Conservation (phyloP, 2,888 invertebrate species). For the Hemicrepidius hirtus region DNA sequence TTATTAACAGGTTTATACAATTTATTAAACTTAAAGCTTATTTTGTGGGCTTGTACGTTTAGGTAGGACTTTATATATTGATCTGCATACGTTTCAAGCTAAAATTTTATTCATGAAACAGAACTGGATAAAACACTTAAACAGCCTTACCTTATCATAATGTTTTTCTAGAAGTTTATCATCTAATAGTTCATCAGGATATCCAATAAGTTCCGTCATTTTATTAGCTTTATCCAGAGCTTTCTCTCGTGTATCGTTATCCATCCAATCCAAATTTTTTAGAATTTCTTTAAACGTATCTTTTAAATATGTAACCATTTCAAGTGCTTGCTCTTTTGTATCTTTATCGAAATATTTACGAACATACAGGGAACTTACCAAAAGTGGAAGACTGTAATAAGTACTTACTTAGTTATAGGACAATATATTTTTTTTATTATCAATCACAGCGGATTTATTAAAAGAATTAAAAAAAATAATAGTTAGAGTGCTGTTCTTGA, state of each 20-base stretch:
- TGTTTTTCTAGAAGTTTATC: conserved; percentile 53
- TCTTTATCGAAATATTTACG: conserved; percentile 71
- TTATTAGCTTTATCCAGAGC: conserved; percentile 55
- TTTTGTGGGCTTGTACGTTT: conserved; percentile 72
- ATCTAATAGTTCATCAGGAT: conserved; percentile 59
- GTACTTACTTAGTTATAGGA: no score
- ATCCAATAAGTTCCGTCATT: conserved; percentile 57
- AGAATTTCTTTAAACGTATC: conserved; percentile 54
- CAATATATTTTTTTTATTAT: no score
- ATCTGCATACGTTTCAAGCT: conserved; percentile 69
- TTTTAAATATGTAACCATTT: conserved; percentile 55
- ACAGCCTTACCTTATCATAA: conserved; percentile 68
- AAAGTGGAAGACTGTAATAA: conserved; percentile 76
- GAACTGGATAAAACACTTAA: no score
- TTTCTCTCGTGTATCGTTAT: conserved; percentile 51
- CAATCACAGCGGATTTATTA: no score
- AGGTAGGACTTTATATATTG: conserved; percentile 72
- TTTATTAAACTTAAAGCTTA: conserved; percentile 72
- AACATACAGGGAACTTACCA: conserved; percentile 84
- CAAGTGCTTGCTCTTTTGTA: conserved; percentile 29
- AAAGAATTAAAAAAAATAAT: no score
- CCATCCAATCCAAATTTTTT: conserved; percentile 57
- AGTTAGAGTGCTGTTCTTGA: no score
- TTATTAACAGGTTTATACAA: conserved; percentile 71
- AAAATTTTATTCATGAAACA: conserved; percentile 52